Conservation (phyloP, 2,888 invertebrate genomes). For the Agonopterix heracliana region DNA sequence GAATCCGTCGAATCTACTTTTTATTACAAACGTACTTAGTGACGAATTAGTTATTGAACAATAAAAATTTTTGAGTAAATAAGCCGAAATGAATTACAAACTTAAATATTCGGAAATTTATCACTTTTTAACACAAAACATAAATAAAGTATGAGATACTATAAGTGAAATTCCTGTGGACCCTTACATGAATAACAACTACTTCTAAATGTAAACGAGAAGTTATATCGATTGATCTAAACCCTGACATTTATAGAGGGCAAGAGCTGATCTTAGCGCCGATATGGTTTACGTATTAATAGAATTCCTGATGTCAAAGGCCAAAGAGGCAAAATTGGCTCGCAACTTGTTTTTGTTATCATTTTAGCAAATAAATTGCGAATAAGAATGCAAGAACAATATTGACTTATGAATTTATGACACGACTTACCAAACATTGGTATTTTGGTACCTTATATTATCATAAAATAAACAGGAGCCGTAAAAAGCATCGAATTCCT, state of each 20-base stretch:
- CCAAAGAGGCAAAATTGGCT: conserved; percentile 5
- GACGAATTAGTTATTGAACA: no score
- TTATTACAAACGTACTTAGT: no score
- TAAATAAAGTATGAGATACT: no score
- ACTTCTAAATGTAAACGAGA: not conserved
- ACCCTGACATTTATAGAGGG: conserved; percentile 31
- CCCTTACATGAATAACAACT: no score
- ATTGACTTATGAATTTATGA: conserved; percentile 20
- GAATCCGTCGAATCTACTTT: no score
- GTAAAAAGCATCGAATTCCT: no score
- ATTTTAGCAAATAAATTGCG: conserved; percentile 8
- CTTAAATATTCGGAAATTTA: no score
- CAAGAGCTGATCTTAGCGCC: conserved; percentile 2
- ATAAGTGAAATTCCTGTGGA: no score
- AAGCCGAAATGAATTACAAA: no score
- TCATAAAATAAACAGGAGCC: not conserved
- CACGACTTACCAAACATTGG: not conserved
- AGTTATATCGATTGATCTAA: conserved; percentile 28
- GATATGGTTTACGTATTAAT: conserved; percentile 4
- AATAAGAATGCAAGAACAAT: conserved; percentile 14
- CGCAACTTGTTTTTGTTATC: conserved; percentile 5
- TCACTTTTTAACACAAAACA: no score
- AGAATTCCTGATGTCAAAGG: conserved; percentile 7
- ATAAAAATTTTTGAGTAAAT: no score
- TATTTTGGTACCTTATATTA: conserved; percentile 2